These are phyloP conservation scores for Tolmerus cingulatus DNA, from an alignment of 2,888 invertebrate species.

Conservation along the genomic window DNA sequence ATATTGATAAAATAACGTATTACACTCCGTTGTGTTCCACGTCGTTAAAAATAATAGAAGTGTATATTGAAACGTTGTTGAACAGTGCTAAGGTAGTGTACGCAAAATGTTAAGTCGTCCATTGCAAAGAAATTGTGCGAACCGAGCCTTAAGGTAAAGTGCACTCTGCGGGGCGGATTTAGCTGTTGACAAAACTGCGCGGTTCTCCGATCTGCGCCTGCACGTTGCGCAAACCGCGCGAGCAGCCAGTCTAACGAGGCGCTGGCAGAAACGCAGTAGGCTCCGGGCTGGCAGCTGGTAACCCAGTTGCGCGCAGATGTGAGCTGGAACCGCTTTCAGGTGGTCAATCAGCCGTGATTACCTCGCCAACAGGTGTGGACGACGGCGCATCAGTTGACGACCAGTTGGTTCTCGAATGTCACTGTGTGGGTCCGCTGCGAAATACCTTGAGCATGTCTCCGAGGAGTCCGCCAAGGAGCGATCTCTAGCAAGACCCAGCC, in stretches of 20 bases:
- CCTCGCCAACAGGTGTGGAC: conserved; percentile 14
- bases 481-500: not conserved
- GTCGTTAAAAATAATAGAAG: too few relatives aligned
- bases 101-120: not conserved
- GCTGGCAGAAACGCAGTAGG: not conserved
- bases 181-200: conserved; percentile 1
- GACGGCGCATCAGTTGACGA: not conserved
- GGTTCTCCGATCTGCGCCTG: not conserved
- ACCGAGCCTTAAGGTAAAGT: not conserved
- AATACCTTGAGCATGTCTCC: not conserved
- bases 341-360: conserved; percentile 32
- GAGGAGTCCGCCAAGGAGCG: not conserved
- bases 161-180: not conserved
- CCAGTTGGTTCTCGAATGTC: not conserved
- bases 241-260: not conserved
- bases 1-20: too few relatives aligned
- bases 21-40: too few relatives aligned
- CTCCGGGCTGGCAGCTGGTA: not conserved
- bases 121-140: not conserved
- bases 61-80: too few relatives aligned
- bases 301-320: conserved; percentile 20
- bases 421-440: not conserved
- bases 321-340: conserved; percentile 5
- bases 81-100: too few relatives aligned
- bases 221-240: not conserved